Evolutionary conservation across 1,140 invertebrate genomes (phyloP), one percentile per base, ranked within the genome.

Genomic region (Drosophila murphyi): DNA sequence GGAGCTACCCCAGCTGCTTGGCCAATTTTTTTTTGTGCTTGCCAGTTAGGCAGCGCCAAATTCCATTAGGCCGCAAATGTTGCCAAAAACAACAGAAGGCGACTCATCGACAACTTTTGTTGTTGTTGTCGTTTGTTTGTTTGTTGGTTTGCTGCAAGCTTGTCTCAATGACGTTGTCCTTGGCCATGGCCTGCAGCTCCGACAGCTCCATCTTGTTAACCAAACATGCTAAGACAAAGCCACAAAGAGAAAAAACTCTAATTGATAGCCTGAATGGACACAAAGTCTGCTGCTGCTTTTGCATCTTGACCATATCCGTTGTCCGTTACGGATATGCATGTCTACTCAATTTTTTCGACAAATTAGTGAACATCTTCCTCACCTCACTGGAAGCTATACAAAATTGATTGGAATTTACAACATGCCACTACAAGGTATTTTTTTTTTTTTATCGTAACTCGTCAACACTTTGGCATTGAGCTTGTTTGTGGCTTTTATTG

Each of bases 311-410:
- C 88, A 87, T 77, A 80, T 91, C 82, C 86, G 73, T 72, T 68
- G 45, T 71, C 65, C 55, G n/a, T 52, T 62, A 34, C 78, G 83
- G 80, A 89, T 80, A 70, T 90, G 76, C 82, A 87, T 82, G 85
- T 90, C 88, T 89, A 76, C 76, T 86, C 89, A 91, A 91, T 91
- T 91, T 91, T 91, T 91, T 76, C 88, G 70, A 79, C 81, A 89
- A 89, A 89, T 89, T 78, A 90, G 71, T 81, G 68, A 54, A 60
- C 54, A 48, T 52, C 29, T 59, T 45, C 67, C 68, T 63, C 75
- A 72, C 64, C 68, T 68, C 65, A 20, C 61, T 47, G 70, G 51
- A 80, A 63, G 69, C 75, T 67, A 78, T 64, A 47, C 72, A 72
- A 86, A 86, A 89, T 89, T 89, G 85, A 89, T 89, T 89, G 85